A percentile compares a stretch with the other conserved stretches of the same genome.
Conservation (phyloP, 2,888 invertebrate genomes). For the Acronicta aceris region DNA sequence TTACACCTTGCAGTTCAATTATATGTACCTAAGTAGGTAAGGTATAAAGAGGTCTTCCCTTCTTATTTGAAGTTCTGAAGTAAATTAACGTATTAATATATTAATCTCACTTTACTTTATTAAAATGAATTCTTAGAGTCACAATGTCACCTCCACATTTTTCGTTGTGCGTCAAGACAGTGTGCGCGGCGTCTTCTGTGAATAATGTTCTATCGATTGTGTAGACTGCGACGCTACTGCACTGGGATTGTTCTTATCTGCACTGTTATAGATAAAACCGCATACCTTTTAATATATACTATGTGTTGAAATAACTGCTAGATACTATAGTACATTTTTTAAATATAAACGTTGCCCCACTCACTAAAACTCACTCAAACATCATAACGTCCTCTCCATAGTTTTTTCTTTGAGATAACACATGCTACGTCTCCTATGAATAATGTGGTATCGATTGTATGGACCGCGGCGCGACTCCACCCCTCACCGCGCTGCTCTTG, state of each 20-base stretch:
- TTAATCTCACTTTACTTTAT: too few species aligned
- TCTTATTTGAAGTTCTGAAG: too few species aligned
- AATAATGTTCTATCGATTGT: constrained; percentile 52
- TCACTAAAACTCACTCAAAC: too few species aligned
- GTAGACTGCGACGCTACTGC: constrained; percentile 29
- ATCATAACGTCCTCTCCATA: neutral
- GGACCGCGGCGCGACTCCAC: constrained; percentile 4
- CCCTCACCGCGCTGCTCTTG: constrained; percentile 1
- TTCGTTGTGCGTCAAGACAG: constrained; percentile 10
- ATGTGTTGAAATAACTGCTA: too few species aligned
- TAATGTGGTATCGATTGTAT: constrained; percentile 44
- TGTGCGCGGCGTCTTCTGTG: constrained; percentile 45
- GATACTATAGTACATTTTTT: too few species aligned
- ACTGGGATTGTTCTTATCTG: constrained; percentile 16
- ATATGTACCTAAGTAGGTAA: too few species aligned
- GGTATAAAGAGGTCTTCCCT: too few species aligned
- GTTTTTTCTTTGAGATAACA: constrained; percentile 6
- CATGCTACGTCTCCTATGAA: constrained; percentile 19
- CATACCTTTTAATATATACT: too few species aligned
- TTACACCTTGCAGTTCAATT: too few species aligned
- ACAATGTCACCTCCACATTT: constrained; percentile 8
- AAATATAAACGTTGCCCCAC: too few species aligned
- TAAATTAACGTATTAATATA: too few species aligned
- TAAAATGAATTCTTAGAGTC: too few species aligned
- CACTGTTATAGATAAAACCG: constrained; percentile 13